Evolutionary conservation across 2,888 invertebrate species (phyloP).

Genomic region (Tetramorium bicarinatum): DNA sequence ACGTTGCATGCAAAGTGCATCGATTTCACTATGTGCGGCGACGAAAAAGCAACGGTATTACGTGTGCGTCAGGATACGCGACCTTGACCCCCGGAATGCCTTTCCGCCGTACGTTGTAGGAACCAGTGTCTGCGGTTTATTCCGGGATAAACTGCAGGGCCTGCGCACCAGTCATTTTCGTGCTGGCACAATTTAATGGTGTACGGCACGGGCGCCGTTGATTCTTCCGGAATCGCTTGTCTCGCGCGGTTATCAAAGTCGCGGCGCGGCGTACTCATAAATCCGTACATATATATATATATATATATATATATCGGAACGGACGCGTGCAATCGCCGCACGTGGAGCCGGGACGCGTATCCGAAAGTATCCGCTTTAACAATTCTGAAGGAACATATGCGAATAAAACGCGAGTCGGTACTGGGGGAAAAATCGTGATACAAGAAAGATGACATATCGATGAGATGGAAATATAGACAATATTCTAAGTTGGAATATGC

Average conservation of each 20-base stretch:
- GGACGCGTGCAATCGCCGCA: not conserved
- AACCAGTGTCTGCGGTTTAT: slow-evolving; percentile 65
- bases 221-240: slow-evolving; percentile 42
- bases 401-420: not conserved
- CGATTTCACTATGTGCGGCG: slow-evolving; percentile 63
- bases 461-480: slow-evolving; percentile 28
- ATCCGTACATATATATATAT: not conserved
- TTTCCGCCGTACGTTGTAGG: slow-evolving; percentile 60
- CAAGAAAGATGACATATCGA: not conserved
- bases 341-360: too few species aligned
- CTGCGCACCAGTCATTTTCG: slow-evolving; percentile 62
- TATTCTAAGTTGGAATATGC: not conserved
- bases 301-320: too few species aligned
- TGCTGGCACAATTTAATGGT: slow-evolving; percentile 56
- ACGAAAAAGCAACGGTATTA: slow-evolving; percentile 68
- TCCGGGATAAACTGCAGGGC: slow-evolving; percentile 66
- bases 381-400: not conserved
- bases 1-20: slow-evolving; percentile 65
- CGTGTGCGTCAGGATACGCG: slow-evolving; percentile 67
- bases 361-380: slow-evolving; percentile 39
- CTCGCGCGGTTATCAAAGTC: not conserved
- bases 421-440: not conserved
- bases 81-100: slow-evolving; percentile 77
- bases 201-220: slow-evolving; percentile 42
- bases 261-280: not conserved